Conservation (phyloP, 2,113 vertebrate species). For the human region GRCh38 chr4:10750501-10751000, state of each 20-base stretch:
- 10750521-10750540: not conserved
- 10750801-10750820: accelerated
- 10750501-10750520: not conserved
- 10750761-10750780: no score
- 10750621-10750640: not conserved
- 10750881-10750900: not conserved
- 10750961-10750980: not conserved
- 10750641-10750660: not conserved
- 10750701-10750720: not conserved
- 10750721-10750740: not conserved
- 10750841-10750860: not conserved
- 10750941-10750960: not conserved
- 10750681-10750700: not conserved
- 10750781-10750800: not conserved
- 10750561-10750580: not conserved
- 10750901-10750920: no score
- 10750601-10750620: not conserved
- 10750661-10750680: not conserved
- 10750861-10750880: not conserved
- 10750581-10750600: conserved; percentile 2
- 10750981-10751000: not conserved
- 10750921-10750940: accelerated
- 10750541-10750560: not conserved
- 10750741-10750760: not conserved
- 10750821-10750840: not conserved